A percentile compares a stretch with the other conserved stretches of the same genome.
phyloP scores from a whole-genome alignment of 2,797 vertebrate species.

The Scolopax rusticola region DNA sequence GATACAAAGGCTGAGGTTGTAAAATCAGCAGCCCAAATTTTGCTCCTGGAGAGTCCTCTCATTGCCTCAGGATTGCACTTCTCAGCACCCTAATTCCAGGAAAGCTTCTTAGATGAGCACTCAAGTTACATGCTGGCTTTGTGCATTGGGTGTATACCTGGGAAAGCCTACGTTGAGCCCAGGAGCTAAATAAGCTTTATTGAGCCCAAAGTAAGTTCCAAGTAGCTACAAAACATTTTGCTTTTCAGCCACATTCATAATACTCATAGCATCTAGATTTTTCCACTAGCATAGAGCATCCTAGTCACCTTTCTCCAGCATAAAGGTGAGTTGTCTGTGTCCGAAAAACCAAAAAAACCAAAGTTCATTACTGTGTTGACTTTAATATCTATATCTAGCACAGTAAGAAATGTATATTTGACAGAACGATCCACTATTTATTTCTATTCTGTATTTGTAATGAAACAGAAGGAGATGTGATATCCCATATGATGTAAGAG shows the following conservation, averaged over 20 bases:
- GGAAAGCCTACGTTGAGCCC: background rate
- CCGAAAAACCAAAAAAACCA: background rate
- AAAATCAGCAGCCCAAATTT: background rate
- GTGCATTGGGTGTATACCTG: too few species aligned
- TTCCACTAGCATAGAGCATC: background rate
- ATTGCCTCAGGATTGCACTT: background rate
- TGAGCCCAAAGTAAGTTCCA: background rate
- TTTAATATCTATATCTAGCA: background rate
- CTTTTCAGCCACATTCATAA: background rate
- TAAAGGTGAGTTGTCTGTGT: background rate
- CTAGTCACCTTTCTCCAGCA: background rate
- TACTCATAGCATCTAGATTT: background rate
- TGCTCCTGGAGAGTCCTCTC: background rate
- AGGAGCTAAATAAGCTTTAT: background rate
- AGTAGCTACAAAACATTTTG: background rate
- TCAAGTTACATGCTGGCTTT: too few species aligned
- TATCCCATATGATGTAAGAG: constrained; percentile 26
- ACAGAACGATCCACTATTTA: constrained; percentile 1
- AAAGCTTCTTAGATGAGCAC: background rate
- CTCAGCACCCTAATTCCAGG: background rate
- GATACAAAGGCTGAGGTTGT: background rate
- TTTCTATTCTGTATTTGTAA: constrained; percentile 13
- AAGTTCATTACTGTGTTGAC: background rate
- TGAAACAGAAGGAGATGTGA: constrained; percentile 39
- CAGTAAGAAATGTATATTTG: background rate